These are phyloP conservation scores for Drosophila kikkawai DNA, from an alignment of 1,140 invertebrate genomes.

Conservation along the genomic window DNA sequence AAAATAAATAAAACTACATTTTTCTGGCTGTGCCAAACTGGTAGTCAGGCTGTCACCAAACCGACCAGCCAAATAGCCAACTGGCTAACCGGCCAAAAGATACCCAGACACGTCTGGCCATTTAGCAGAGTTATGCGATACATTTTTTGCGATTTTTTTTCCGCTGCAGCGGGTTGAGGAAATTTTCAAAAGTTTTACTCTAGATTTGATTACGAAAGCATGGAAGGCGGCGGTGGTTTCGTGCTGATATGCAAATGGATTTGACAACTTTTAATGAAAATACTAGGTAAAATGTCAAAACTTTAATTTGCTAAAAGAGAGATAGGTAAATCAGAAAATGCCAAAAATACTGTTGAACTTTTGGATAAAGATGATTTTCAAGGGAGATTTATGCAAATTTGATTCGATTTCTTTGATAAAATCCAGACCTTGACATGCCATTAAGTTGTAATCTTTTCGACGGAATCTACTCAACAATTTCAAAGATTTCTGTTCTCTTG, in stretches of 20 bases:
- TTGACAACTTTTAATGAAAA: slow-evolving; percentile 35
- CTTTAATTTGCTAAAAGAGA: slow-evolving; percentile 15
- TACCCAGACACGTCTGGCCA: slow-evolving; percentile 59
- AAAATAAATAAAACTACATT: neutral
- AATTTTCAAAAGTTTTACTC: slow-evolving; percentile 46
- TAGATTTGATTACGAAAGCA: slow-evolving; percentile 50
- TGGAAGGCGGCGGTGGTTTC: neutral
- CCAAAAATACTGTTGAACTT: slow-evolving; percentile 19
- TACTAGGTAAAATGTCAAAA: slow-evolving; percentile 41
- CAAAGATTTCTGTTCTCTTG: neutral
- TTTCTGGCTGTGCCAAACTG: slow-evolving; percentile 17
- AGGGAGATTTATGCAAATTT: slow-evolving; percentile 10
- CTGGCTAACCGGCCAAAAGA: slow-evolving; percentile 22
- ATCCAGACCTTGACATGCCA: slow-evolving; percentile 6
- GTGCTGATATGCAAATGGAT: slow-evolving; percentile 36
- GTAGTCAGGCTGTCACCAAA: slow-evolving; percentile 45
- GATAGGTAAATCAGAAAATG: slow-evolving; percentile 25
- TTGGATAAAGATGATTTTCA: neutral
- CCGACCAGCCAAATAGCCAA: slow-evolving; percentile 19
- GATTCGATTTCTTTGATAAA: slow-evolving; percentile 8
- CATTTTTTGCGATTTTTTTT: slow-evolving; percentile 56
- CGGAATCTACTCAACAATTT: neutral
- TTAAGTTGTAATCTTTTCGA: slow-evolving; percentile 1
- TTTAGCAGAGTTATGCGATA: slow-evolving; percentile 70
- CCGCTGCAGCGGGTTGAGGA: slow-evolving; percentile 26